Percentiles rank a stretch among this genome's conserved stretches.
phyloP scores from a whole-genome alignment of 2,888 invertebrate genomes.

The Drosophila macrospina region DNA sequence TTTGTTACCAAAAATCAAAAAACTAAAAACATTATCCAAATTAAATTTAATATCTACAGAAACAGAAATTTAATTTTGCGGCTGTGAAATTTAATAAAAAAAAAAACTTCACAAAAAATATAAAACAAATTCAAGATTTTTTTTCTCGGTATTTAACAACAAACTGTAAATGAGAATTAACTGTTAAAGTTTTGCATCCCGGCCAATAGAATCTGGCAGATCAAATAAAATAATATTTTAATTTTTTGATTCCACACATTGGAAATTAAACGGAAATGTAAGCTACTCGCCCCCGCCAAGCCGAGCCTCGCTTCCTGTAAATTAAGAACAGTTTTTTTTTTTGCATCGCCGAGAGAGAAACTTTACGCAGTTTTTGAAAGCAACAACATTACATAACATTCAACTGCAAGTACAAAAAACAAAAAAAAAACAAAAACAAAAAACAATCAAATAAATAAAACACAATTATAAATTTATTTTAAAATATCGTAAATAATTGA shows the following conservation, averaged over 20 bases:
- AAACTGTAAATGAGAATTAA: not conserved
- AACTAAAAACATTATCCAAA: slow-evolving; percentile 10
- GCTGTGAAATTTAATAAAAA: not conserved
- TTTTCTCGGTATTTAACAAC: slow-evolving; percentile 18
- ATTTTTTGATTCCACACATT: slow-evolving; percentile 31
- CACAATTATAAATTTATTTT: slow-evolving; percentile 2
- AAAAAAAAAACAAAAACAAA: slow-evolving; percentile 8
- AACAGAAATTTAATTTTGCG: slow-evolving; percentile 4
- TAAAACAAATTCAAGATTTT: slow-evolving; percentile 12
- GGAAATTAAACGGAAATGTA: slow-evolving; percentile 82
- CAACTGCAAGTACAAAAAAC: slow-evolving; percentile 30
- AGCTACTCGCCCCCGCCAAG: slow-evolving; percentile 81
- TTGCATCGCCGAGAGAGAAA: slow-evolving; percentile 5
- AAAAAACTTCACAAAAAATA: slow-evolving; percentile 8
- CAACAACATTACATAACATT: slow-evolving; percentile 6
- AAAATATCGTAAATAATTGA: slow-evolving; percentile 30
- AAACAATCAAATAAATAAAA: slow-evolving; percentile 12
- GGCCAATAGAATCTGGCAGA: not conserved
- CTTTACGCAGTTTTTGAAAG: not conserved
- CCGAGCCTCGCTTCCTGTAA: slow-evolving; percentile 49
- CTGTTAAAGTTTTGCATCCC: slow-evolving; percentile 3
- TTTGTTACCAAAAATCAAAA: slow-evolving; percentile 56
- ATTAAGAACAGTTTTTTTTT: slow-evolving; percentile 41
- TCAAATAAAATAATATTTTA: slow-evolving; percentile 17
- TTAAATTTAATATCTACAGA: not conserved